These are phyloP conservation scores for Bradypodion pumilum DNA, from an alignment of 2,797 vertebrate species.

Conservation along the genomic window DNA sequence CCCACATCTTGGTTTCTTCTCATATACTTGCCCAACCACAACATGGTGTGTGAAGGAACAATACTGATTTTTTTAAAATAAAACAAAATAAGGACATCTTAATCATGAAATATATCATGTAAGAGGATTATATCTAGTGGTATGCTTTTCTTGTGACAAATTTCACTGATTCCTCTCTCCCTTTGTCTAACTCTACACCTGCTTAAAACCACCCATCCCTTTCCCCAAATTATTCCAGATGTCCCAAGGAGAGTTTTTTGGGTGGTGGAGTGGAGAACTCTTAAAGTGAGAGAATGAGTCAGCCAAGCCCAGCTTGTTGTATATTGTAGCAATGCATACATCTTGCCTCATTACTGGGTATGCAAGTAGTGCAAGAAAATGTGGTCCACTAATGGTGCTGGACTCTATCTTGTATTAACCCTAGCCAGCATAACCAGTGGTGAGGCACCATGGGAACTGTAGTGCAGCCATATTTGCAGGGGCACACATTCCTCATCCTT, in stretches of 20 bases:
- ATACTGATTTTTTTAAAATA: not conserved
- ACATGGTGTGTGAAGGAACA: not conserved
- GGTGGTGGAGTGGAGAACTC: not conserved
- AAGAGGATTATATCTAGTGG: not conserved
- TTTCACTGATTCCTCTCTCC: not conserved
- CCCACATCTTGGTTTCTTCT: accelerated
- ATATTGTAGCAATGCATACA: not conserved
- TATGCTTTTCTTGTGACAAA: not conserved
- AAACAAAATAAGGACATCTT: not conserved
- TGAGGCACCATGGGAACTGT: not conserved
- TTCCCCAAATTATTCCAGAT: not conserved
- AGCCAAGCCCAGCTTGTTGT: too few relatives aligned
- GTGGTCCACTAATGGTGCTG: not conserved
- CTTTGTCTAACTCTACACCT: too few relatives aligned
- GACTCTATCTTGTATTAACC: not conserved
- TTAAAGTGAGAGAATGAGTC: not conserved
- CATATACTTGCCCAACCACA: not conserved
- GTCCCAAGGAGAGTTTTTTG: not conserved
- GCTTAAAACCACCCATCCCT: not conserved
- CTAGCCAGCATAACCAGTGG: not conserved
- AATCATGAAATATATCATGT: not conserved
- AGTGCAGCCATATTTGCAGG: too few relatives aligned
- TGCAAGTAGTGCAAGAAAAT: not conserved
- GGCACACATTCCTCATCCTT: too few relatives aligned
- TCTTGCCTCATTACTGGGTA: too few relatives aligned